phyloP scores from a whole-genome alignment of 53 echinoderm and acorn worm species.

The Hippasteria phrygiana region DNA sequence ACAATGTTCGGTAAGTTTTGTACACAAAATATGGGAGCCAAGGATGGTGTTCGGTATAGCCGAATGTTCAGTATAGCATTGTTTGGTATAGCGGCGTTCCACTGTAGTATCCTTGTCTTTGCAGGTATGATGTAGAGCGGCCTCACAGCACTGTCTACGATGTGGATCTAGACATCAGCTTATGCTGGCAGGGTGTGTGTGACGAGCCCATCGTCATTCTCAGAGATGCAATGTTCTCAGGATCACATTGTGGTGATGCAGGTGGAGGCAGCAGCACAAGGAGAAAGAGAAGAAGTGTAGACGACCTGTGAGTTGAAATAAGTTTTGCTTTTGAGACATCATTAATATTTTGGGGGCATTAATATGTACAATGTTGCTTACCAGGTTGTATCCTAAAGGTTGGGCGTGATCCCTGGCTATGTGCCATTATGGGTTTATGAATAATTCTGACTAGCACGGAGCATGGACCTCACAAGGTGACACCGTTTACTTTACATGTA shows the following conservation, averaged over 20 bases:
- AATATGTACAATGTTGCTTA: too few relatives aligned
- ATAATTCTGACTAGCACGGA: too few relatives aligned
- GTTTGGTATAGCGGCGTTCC: too few relatives aligned
- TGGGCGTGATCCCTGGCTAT: too few relatives aligned
- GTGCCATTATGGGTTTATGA: too few relatives aligned
- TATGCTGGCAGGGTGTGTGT: slow-evolving; percentile 57
- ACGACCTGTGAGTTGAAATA: slow-evolving; percentile 36
- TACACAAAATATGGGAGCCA: too few relatives aligned
- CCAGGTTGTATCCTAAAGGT: too few relatives aligned
- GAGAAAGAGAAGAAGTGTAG: slow-evolving; percentile 44
- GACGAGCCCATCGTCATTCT: slow-evolving; percentile 45
- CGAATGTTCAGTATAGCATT: too few relatives aligned
- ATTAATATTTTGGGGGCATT: background rate
- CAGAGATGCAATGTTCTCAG: slow-evolving; percentile 49
- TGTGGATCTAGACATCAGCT: slow-evolving; percentile 45
- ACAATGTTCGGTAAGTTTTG: too few relatives aligned
- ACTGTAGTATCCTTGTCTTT: background rate
- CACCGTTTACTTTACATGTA: too few relatives aligned
- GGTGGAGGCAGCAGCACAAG: slow-evolving; percentile 15
- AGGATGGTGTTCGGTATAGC: too few relatives aligned
- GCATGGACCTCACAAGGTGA: too few relatives aligned
- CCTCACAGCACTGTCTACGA: slow-evolving; percentile 44
- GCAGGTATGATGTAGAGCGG: slow-evolving; percentile 47
- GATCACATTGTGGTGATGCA: slow-evolving; percentile 15
- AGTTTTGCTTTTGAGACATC: background rate